Percentiles rank a stretch among this genome's conserved stretches.
Evolutionary conservation across 2,797 vertebrate genomes (phyloP).

Genomic region (Tokudaia muenninki): DNA sequence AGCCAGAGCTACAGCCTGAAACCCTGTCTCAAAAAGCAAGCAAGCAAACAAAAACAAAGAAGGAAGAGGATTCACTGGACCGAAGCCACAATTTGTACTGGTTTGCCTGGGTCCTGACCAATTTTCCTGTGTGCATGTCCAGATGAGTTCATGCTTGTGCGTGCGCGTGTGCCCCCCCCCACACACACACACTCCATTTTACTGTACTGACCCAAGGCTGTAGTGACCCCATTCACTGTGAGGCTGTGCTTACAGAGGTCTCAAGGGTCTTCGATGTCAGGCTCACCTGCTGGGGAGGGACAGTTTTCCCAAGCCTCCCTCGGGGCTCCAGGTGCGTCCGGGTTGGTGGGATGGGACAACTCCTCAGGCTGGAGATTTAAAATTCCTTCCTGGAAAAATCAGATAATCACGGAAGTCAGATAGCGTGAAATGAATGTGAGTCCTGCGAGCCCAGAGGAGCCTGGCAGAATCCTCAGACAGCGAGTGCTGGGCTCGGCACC

Average conservation of each 20-base stretch:
- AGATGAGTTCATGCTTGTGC: no score
- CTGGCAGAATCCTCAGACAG: neutral
- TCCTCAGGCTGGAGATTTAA: constrained; percentile 44
- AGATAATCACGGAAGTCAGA: constrained; percentile 74
- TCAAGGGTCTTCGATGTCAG: neutral
- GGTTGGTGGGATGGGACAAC: constrained; percentile 29
- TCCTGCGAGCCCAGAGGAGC: constrained; percentile 44
- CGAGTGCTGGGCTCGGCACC: neutral
- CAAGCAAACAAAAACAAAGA: neutral
- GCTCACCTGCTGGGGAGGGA: neutral
- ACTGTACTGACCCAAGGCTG: neutral
- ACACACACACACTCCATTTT: neutral
- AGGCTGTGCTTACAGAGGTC: neutral
- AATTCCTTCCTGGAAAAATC: constrained; percentile 76
- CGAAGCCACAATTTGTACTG: neutral
- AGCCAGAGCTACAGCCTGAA: neutral
- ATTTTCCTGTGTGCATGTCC: no score
- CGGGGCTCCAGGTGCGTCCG: neutral
- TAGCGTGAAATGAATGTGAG: constrained; percentile 72
- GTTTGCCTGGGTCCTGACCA: neutral
- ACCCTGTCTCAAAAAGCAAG: neutral
- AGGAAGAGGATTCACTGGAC: neutral
- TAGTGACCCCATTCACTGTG: accelerated
- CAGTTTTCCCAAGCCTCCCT: neutral
- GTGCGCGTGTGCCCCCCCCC: no score